Evolutionary conservation across 2,113 vertebrate species (phyloP).

Genomic region (Tachuris rubrigastra): DNA sequence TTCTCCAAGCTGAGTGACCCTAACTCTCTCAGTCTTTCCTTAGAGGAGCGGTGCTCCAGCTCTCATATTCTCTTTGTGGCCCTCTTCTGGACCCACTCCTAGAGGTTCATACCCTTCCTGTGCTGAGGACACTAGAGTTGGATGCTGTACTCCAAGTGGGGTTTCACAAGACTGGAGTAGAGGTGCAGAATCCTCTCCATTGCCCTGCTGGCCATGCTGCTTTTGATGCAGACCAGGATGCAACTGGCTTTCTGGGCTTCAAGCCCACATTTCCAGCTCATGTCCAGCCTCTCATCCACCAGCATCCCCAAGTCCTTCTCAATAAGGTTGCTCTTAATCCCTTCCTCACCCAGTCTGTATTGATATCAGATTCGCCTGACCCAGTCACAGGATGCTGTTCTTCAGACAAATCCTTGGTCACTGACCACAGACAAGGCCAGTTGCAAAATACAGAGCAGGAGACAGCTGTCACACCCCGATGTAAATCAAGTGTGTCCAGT

Average conservation of each 20-base stretch:
- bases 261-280: not conserved
- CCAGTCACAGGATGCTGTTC: not conserved
- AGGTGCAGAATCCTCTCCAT: not conserved
- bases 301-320: not conserved
- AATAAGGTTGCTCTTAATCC: accelerated
- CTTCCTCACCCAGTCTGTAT: not conserved
- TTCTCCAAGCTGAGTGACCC: not conserved
- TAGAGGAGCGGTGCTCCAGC: accelerated
- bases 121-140: not conserved
- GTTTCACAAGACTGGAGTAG: not conserved
- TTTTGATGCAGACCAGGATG: not conserved
- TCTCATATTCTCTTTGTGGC: accelerated
- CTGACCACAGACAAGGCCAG: not conserved
- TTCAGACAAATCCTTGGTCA: not conserved
- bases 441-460: not conserved
- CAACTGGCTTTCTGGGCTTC: not conserved
- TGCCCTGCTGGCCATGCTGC: not conserved
- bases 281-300: not conserved
- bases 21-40: not conserved
- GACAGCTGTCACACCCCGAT: not conserved
- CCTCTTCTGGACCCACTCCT: not conserved
- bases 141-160: accelerated
- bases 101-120: accelerated
- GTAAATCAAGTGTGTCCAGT: not conserved
- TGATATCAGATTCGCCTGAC: accelerated